Percentiles rank a stretch among this genome's conserved stretches.
Conservation (phyloP, 2,797 vertebrate genomes). For the Poeciliopsis turneri region DNA sequence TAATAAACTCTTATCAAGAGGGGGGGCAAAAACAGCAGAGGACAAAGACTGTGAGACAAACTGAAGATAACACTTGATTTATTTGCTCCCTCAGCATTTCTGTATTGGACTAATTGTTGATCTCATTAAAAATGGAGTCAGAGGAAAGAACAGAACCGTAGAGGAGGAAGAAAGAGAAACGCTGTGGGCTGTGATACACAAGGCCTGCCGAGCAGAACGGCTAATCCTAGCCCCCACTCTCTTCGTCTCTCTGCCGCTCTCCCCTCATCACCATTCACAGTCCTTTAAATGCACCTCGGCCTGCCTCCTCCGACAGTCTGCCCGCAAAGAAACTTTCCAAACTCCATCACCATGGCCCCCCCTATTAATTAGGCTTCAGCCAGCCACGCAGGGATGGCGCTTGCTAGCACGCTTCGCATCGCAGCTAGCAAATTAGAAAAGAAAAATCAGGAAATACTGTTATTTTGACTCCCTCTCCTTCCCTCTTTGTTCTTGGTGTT, state of each 20-base stretch:
- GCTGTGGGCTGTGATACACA: slow-evolving; percentile 82
- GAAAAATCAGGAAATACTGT: slow-evolving; percentile 59
- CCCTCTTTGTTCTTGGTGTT: slow-evolving; percentile 63
- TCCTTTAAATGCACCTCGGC: slow-evolving; percentile 68
- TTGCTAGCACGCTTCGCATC: slow-evolving; percentile 69
- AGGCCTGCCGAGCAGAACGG: slow-evolving; percentile 84
- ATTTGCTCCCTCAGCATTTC: slow-evolving; percentile 78
- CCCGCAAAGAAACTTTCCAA: slow-evolving; percentile 79
- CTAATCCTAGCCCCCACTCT: slow-evolving; percentile 79
- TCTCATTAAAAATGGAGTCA: slow-evolving; percentile 84
- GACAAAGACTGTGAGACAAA: slow-evolving; percentile 27
- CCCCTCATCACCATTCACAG: slow-evolving; percentile 67
- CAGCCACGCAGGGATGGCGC: slow-evolving; percentile 69
- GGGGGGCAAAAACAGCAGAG: slow-evolving; percentile 28
- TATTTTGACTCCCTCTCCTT: slow-evolving; percentile 59
- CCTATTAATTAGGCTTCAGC: slow-evolving; percentile 81
- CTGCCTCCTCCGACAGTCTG: slow-evolving; percentile 70
- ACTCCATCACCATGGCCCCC: slow-evolving; percentile 76
- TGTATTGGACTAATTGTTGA: slow-evolving; percentile 84
- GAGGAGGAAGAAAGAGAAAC: slow-evolving; percentile 62
- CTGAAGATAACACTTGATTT: slow-evolving; percentile 61
- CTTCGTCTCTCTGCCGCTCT: slow-evolving; percentile 46
- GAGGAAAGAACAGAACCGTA: slow-evolving; percentile 61
- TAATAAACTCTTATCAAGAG: slow-evolving; percentile 22
- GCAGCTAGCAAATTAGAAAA: slow-evolving; percentile 75